Evolutionary conservation across 2,797 vertebrate genomes (phyloP).

Genomic region (Vespertilio murinus): DNA sequence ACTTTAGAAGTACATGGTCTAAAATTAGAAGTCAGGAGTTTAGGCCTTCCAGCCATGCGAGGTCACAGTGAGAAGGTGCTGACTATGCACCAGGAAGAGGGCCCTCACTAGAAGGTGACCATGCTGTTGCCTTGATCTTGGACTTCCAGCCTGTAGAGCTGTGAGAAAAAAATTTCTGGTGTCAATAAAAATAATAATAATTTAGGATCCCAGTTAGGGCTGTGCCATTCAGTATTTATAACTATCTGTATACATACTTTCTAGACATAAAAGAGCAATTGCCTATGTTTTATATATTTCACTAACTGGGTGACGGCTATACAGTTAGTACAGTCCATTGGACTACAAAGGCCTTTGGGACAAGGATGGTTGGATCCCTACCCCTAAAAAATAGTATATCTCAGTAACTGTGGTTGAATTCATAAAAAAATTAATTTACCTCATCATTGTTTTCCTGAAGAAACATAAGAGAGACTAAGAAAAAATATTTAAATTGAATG

Average conservation of each 20-base stretch:
- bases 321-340: not conserved
- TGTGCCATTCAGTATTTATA: constrained; percentile 2
- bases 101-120: not conserved
- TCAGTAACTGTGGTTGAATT: not conserved
- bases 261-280: not conserved
- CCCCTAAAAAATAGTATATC: not conserved
- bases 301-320: not conserved
- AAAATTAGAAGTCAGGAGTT: not conserved
- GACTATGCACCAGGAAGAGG: not conserved
- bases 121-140: not conserved
- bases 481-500: not conserved
- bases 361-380: not conserved
- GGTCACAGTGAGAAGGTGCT: not conserved
- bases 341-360: not conserved
- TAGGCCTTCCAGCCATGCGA: not conserved
- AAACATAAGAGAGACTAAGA: constrained; percentile 3
- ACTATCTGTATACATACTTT: not conserved
- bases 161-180: not conserved
- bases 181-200: not conserved
- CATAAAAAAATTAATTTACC: not conserved
- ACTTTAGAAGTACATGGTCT: not conserved
- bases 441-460: constrained; percentile 7
- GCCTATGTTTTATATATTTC: not conserved
- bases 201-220: not conserved
- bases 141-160: not conserved